These are phyloP conservation scores for Coreoperca whiteheadi DNA, from an alignment of 2,113 vertebrate species.

Conservation along the genomic window DNA sequence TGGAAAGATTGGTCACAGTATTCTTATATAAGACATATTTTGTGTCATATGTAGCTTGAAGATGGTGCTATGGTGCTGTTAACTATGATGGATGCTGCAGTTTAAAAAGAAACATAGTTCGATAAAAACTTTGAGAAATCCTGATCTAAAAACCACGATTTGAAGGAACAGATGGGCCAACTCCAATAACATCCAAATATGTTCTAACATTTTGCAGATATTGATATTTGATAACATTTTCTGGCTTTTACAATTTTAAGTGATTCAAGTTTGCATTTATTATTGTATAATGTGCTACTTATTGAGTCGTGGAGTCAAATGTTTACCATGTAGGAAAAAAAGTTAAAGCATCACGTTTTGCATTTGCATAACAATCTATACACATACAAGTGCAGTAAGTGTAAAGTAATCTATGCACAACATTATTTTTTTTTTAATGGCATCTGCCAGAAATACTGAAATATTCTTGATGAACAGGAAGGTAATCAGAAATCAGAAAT, in stretches of 20 bases:
- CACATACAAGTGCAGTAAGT: neutral
- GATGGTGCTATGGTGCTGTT: neutral
- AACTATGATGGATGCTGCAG: neutral
- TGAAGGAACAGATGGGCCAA: neutral
- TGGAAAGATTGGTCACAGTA: neutral
- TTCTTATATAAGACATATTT: neutral
- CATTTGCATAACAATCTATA: neutral
- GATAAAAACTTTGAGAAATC: neutral
- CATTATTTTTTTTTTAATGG: too few relatives aligned
- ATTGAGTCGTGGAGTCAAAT: neutral
- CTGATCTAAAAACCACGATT: neutral
- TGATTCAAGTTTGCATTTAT: neutral
- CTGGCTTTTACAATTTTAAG: neutral
- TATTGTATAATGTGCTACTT: neutral
- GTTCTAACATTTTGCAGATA: neutral
- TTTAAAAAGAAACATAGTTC: neutral
- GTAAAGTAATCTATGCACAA: neutral
- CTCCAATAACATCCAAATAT: neutral
- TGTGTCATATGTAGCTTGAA: neutral
- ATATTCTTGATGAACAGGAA: neutral
- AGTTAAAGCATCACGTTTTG: neutral
- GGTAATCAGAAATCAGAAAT: neutral
- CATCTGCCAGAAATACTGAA: neutral
- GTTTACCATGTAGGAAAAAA: neutral
- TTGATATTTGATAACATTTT: neutral